phyloP scores from a whole-genome alignment of 1,140 invertebrate genomes.

The Sycobia sp. region DNA sequence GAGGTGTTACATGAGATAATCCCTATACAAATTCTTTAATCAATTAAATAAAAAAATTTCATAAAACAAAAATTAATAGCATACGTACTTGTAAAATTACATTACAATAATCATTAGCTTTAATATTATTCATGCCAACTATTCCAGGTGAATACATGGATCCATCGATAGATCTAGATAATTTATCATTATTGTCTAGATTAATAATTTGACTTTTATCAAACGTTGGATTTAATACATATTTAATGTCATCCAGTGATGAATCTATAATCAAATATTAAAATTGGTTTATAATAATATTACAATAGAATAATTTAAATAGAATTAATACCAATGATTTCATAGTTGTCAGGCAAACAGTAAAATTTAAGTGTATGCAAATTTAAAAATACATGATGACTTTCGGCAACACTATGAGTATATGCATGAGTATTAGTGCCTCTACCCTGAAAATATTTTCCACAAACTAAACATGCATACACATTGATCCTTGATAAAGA shows the following conservation, averaged over 20 bases:
- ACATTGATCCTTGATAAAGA: conserved; percentile 98
- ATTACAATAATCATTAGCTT: conserved; percentile 99
- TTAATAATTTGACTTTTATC: conserved; percentile 78
- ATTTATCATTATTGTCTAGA: conserved; percentile 83
- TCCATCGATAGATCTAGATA: conserved; percentile 95
- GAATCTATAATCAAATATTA: conserved; percentile 72
- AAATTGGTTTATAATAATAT: conserved; percentile 45
- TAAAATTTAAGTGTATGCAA: conserved; percentile 97
- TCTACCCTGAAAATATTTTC: conserved; percentile 98
- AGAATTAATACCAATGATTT: conserved; percentile 94
- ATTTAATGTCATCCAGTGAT: conserved; percentile 98
- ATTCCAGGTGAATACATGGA: conserved; percentile 96
- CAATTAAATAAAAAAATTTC: neutral
- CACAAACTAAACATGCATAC: conserved; percentile 99
- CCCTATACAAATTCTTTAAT: conserved; percentile 66
- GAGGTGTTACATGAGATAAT: conserved; percentile 90
- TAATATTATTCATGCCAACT: conserved; percentile 98
- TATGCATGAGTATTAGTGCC: conserved; percentile 99
- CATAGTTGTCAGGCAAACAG: conserved; percentile 99
- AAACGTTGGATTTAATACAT: conserved; percentile 98
- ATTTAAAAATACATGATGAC: conserved; percentile 98
- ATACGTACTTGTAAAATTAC: conserved; percentile 88
- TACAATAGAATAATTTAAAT: conserved; percentile 63
- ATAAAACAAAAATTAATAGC: conserved; percentile 10
- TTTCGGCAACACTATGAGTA: conserved; percentile 95